A percentile compares a stretch with the other conserved stretches of the same genome.
Evolutionary conservation across 2,888 invertebrate species (phyloP).

Genomic region (Coleophora deauratella): DNA sequence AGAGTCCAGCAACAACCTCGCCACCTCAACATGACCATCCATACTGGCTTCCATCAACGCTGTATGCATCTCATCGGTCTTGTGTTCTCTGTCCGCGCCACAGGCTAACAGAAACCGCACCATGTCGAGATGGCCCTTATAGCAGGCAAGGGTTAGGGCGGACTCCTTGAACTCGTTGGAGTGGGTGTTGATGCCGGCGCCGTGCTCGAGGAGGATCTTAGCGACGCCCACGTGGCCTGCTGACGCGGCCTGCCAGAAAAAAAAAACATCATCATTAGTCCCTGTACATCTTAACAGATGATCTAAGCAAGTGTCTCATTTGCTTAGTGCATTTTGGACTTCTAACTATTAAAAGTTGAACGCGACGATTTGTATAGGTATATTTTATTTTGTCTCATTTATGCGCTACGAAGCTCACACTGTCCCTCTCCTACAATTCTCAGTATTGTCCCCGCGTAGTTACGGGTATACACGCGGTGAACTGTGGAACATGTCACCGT

Average conservation of each 20-base stretch:
- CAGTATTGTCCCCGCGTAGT: too few species aligned
- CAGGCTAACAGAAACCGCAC: constrained; percentile 96
- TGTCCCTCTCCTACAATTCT: too few species aligned
- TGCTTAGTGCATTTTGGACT: too few species aligned
- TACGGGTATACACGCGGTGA: too few species aligned
- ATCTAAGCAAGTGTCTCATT: too few species aligned
- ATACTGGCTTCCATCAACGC: constrained; percentile 99
- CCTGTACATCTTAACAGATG: background rate
- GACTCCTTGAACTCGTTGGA: constrained; percentile 99
- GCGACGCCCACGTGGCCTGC: constrained; percentile 96
- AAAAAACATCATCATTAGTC: too few species aligned
- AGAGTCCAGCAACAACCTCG: constrained; percentile 92
- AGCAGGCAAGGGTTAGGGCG: constrained; percentile 94
- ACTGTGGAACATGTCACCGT: too few species aligned
- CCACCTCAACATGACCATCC: constrained; percentile 99
- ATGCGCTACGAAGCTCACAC: too few species aligned
- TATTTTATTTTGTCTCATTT: too few species aligned
- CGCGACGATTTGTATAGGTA: too few species aligned
- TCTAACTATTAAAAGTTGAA: too few species aligned
- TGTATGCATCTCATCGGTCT: constrained; percentile 99
- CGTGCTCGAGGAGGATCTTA: constrained; percentile 90
- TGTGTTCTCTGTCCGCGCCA: constrained; percentile 98
- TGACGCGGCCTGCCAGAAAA: constrained; percentile 81
- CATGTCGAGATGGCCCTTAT: constrained; percentile 97
- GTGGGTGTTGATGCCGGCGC: constrained; percentile 98